Evolutionary conservation across 2,888 invertebrate species (phyloP).

Genomic region (Poecilobothrus nobilitatus): DNA sequence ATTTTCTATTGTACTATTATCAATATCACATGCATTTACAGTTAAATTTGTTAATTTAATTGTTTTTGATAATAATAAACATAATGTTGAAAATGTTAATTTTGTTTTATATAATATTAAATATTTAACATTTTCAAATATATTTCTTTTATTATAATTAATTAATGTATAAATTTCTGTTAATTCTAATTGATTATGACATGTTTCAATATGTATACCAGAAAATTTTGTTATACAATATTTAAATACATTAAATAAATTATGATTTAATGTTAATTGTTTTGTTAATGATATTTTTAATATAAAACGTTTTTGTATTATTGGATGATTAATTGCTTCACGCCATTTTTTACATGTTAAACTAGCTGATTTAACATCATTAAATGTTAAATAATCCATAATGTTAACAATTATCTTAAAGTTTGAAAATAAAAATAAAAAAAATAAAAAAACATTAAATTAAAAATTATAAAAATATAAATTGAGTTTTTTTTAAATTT

Average conservation of each 20-base stretch:
- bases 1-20: background rate
- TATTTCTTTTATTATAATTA: background rate
- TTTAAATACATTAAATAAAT: background rate
- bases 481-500: too few species aligned
- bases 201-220: background rate
- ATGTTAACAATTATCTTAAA: background rate
- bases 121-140: background rate
- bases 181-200: background rate
- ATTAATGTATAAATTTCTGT: background rate
- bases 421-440: background rate
- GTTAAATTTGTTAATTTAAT: background rate
- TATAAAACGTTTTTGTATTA: background rate
- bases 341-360: background rate
- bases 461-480: too few species aligned
- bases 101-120: background rate
- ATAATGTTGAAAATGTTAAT: background rate
- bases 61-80: background rate
- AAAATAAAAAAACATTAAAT: too few species aligned
- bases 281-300: background rate
- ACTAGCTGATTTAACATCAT: background rate
- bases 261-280: background rate
- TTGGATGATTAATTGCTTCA: background rate
- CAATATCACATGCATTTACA: constrained; percentile 1
- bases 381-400: background rate
- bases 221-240: background rate